Conservation (phyloP, 2,113 vertebrate species). For the Salvelinus namaycush region DNA sequence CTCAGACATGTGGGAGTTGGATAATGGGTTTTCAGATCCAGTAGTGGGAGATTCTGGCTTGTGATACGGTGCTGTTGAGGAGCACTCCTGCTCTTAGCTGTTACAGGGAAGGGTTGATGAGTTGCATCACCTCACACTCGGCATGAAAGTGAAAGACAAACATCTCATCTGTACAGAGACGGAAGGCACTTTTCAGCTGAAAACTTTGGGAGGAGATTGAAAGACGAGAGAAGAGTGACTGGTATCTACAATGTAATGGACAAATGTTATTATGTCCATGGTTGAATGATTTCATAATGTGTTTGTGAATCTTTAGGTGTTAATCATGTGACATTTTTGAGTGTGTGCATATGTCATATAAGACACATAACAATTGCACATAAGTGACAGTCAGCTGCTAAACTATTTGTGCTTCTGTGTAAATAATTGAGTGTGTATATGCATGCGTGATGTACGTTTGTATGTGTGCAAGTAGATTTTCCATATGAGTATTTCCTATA, state of each 20-base stretch:
- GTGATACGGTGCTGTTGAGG: too few species aligned
- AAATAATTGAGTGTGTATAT: neutral
- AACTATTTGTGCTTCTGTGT: neutral
- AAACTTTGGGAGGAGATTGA: neutral
- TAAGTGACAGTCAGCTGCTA: too few species aligned
- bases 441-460: neutral
- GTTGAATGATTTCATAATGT: neutral
- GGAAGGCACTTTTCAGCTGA: neutral
- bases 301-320: neutral
- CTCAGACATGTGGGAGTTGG: conserved; percentile 13
- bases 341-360: neutral
- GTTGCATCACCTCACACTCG: conserved; percentile 62
- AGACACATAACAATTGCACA: neutral
- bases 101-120: conserved; percentile 54
- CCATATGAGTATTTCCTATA: neutral
- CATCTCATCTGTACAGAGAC: conserved; percentile 2
- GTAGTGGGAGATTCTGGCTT: too few species aligned
- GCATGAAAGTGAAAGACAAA: conserved; percentile 36
- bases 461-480: neutral
- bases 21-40: too few species aligned
- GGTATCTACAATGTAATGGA: neutral
- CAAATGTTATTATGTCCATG: neutral
- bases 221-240: neutral
- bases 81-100: conserved; percentile 27
- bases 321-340: neutral